phyloP scores from a whole-genome alignment of 64 coral and sea anemone species.

The Platygyra sinensis region DNA sequence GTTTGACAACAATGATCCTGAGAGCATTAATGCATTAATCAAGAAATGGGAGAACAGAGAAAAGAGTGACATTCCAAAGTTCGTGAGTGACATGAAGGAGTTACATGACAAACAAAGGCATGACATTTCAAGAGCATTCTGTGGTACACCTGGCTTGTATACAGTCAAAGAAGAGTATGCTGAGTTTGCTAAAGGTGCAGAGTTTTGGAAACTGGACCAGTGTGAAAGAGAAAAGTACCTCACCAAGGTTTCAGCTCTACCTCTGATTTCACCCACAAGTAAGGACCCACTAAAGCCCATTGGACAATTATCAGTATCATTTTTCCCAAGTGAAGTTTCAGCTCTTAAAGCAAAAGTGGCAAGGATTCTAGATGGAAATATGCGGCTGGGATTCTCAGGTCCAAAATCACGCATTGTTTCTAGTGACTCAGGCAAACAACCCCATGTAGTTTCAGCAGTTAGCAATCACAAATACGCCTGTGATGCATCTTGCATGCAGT shows the following conservation, averaged over 20 bases:
- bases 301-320: neutral
- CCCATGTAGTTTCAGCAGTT: neutral
- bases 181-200: neutral
- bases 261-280: neutral
- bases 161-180: slow-evolving; percentile 53
- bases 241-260: slow-evolving; percentile 27
- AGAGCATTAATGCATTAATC: slow-evolving; percentile 61
- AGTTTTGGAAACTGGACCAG: slow-evolving; percentile 47
- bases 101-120: slow-evolving; percentile 47
- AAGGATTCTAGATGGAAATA: slow-evolving; percentile 9
- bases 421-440: slow-evolving; percentile 26
- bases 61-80: slow-evolving; percentile 22
- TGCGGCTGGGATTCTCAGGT: neutral
- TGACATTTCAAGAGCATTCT: slow-evolving; percentile 61
- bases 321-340: slow-evolving; percentile 2
- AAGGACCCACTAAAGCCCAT: slow-evolving; percentile 28
- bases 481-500: slow-evolving; percentile 48
- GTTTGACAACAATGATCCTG: slow-evolving; percentile 65
- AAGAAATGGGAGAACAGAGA: slow-evolving; percentile 49
- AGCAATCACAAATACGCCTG: slow-evolving; percentile 33
- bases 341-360: slow-evolving; percentile 30
- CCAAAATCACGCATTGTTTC: slow-evolving; percentile 48
- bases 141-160: slow-evolving; percentile 43
- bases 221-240: slow-evolving; percentile 49
- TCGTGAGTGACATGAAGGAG: slow-evolving; percentile 57